phyloP scores from a whole-genome alignment of 2,888 invertebrate genomes.

The Drosophila incognita region DNA sequence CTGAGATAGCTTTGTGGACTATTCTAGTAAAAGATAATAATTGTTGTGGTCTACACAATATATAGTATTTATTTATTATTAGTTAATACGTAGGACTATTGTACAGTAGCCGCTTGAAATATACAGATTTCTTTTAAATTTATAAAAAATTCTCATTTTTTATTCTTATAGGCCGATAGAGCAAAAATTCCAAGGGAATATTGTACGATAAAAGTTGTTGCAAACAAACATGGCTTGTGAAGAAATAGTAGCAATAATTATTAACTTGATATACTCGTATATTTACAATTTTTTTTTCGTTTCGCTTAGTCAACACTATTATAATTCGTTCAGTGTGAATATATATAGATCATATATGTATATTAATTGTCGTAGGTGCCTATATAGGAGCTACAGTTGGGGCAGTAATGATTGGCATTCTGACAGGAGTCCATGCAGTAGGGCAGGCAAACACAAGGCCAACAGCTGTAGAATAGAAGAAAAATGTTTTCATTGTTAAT shows the following conservation, averaged over 20 bases:
- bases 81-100: neutral
- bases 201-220: neutral
- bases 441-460: constrained; percentile 87
- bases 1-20: constrained; percentile 5
- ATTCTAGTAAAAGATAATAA: neutral
- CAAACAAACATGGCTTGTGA: neutral
- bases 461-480: constrained; percentile 78
- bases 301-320: constrained; percentile 23
- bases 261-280: constrained; percentile 28
- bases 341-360: constrained; percentile 10
- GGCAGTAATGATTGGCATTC: constrained; percentile 87
- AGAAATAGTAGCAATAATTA: constrained; percentile 12
- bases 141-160: neutral
- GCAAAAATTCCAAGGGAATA: neutral
- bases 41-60: neutral
- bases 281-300: constrained; percentile 33
- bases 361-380: constrained; percentile 85
- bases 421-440: constrained; percentile 87
- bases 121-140: neutral
- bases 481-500: neutral
- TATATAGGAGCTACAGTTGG: constrained; percentile 86
- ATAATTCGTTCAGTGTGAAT: constrained; percentile 13
- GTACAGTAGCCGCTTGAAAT: neutral
- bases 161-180: neutral
- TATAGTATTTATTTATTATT: neutral